Percentiles rank a stretch among this genome's conserved stretches.
phyloP scores from a whole-genome alignment of 1,140 invertebrate genomes.

The Brachionus rotundiformis region DNA sequence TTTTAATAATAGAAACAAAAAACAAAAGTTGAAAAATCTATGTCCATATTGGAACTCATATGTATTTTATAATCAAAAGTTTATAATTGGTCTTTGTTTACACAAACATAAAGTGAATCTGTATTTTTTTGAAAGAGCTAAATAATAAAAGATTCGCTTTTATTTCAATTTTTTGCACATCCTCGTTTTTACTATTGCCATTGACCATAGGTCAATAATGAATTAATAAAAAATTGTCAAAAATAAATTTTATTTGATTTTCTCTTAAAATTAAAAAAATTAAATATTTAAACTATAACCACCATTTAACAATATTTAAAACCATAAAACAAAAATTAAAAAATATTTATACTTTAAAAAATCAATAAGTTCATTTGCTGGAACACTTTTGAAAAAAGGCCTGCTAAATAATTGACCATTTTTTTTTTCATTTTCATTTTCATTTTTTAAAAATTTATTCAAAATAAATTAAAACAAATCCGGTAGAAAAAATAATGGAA shows the following conservation, averaged over 20 bases:
- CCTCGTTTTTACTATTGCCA: too few relatives aligned
- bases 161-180: too few relatives aligned
- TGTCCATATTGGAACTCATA: too few relatives aligned
- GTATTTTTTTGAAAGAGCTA: too few relatives aligned
- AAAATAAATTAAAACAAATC: conserved; percentile 22
- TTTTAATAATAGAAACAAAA: too few relatives aligned
- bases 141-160: too few relatives aligned
- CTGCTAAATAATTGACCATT: not conserved
- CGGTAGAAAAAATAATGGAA: conserved; percentile 9
- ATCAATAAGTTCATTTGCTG: not conserved
- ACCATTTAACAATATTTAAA: conserved; percentile 10
- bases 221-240: not conserved
- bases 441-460: conserved; percentile 24
- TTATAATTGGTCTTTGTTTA: too few relatives aligned
- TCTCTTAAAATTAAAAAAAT: conserved; percentile 9
- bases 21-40: too few relatives aligned
- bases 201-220: too few relatives aligned
- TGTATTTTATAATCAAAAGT: too few relatives aligned
- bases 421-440: conserved; percentile 8
- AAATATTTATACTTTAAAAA: not conserved
- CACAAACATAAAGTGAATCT: too few relatives aligned
- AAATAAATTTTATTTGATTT: conserved; percentile 47
- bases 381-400: not conserved
- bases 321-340: not conserved
- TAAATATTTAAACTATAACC: conserved; percentile 40